Conservation (phyloP, 2,797 vertebrate genomes). For the Gymnoscopelus braueri region DNA sequence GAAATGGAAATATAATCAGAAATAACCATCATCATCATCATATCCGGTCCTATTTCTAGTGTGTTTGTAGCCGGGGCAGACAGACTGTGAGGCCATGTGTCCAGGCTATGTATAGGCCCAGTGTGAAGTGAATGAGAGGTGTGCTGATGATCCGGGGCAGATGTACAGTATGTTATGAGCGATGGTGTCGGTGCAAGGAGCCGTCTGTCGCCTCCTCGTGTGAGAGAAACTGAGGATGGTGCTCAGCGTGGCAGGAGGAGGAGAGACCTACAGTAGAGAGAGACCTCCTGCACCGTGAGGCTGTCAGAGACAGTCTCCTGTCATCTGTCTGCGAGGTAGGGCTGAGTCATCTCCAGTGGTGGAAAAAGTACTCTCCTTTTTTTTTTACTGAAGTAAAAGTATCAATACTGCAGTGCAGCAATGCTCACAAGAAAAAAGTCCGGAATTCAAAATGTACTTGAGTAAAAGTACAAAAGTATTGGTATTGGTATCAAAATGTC, state of each 20-base stretch:
- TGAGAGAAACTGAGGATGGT: conserved; percentile 50
- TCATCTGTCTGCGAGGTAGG: conserved; percentile 49
- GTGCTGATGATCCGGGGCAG: conserved; percentile 69
- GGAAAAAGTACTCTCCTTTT: too few relatives aligned
- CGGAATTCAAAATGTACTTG: too few relatives aligned
- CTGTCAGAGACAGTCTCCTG: conserved; percentile 58
- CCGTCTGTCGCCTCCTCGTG: conserved; percentile 51
- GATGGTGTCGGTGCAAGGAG: conserved; percentile 61
- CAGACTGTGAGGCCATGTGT: conserved; percentile 21
- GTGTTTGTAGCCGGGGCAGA: conserved; percentile 23
- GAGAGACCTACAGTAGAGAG: too few relatives aligned
- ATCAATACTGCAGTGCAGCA: too few relatives aligned
- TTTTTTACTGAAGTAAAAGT: too few relatives aligned
- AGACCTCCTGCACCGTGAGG: conserved; percentile 18
- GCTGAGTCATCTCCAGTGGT: conserved; percentile 22
- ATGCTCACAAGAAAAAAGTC: too few relatives aligned
- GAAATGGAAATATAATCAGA: not conserved
- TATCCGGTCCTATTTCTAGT: conserved; percentile 57
- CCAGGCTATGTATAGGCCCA: conserved; percentile 67
- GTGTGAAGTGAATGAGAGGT: conserved; percentile 55
- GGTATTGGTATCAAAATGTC: too few relatives aligned
- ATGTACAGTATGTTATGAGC: conserved; percentile 60
- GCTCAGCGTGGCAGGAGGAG: conserved; percentile 34
- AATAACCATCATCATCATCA: conserved; percentile 26
- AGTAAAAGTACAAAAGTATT: too few relatives aligned